Conservation (phyloP, 2,797 vertebrate genomes). For the Bovichtus diacanthus region DNA sequence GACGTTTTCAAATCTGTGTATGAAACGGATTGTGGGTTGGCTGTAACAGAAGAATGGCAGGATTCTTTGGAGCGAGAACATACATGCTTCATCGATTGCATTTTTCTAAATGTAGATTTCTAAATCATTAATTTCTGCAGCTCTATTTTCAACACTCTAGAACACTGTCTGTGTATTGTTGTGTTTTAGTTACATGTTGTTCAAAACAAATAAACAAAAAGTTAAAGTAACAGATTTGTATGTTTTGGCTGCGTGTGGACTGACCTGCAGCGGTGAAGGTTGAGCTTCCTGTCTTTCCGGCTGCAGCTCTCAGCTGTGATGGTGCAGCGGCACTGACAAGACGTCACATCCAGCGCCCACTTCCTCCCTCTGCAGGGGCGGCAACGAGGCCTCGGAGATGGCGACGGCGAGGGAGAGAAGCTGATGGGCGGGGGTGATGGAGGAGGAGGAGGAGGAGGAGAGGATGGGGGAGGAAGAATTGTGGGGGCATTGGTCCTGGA, state of each 20-base stretch:
- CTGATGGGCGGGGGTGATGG: slow-evolving; percentile 29
- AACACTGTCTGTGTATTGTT: background rate
- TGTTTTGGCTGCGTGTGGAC: slow-evolving; percentile 18
- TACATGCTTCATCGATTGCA: background rate
- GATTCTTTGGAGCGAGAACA: background rate
- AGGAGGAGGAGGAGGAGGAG: slow-evolving; percentile 36
- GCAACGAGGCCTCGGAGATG: slow-evolving; percentile 64
- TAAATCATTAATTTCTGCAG: background rate
- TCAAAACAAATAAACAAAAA: background rate
- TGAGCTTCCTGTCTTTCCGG: slow-evolving; percentile 76
- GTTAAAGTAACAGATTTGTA: background rate
- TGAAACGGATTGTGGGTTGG: background rate
- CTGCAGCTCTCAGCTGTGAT: slow-evolving; percentile 78
- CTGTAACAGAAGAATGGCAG: background rate
- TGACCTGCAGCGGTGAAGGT: slow-evolving; percentile 84
- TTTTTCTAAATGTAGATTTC: background rate
- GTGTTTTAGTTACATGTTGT: background rate
- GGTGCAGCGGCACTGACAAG: slow-evolving; percentile 82
- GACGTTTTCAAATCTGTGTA: background rate
- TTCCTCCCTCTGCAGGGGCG: slow-evolving; percentile 81
- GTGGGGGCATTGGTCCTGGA: slow-evolving; percentile 65
- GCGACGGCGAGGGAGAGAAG: slow-evolving; percentile 27
- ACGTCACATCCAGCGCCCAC: slow-evolving; percentile 76
- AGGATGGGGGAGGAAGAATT: slow-evolving; percentile 35
- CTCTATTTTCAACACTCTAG: background rate